Conservation (phyloP, 2,113 vertebrate genomes). For the Melozone crissalis region DNA sequence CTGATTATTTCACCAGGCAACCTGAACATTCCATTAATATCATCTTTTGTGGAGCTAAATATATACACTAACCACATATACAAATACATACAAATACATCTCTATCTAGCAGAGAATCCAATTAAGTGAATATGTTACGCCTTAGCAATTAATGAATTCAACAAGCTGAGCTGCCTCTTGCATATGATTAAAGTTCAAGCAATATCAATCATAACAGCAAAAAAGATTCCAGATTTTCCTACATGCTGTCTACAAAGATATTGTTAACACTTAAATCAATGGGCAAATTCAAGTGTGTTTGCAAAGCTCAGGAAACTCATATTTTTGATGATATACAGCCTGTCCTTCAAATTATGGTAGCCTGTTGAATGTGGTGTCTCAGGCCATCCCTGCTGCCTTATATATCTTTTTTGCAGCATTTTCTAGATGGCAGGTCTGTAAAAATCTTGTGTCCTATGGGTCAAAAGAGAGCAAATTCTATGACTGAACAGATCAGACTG, state of each 20-base stretch:
- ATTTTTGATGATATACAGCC: neutral
- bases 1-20: slow-evolving; percentile 55
- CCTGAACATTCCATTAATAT: slow-evolving; percentile 41
- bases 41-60: slow-evolving; percentile 57
- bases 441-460: neutral
- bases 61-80: slow-evolving; percentile 51
- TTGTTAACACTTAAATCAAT: neutral
- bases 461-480: neutral
- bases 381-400: neutral
- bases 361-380: neutral
- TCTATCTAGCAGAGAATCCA: slow-evolving; percentile 62
- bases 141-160: slow-evolving; percentile 59
- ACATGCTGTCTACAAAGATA: neutral
- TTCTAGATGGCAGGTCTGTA: neutral
- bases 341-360: neutral
- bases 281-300: neutral
- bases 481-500: neutral
- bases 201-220: slow-evolving; percentile 29
- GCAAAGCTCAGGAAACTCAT: neutral
- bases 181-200: slow-evolving; percentile 42
- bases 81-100: slow-evolving; percentile 54
- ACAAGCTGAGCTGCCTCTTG: slow-evolving; percentile 32
- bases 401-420: neutral
- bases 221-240: slow-evolving; percentile 16
- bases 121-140: slow-evolving; percentile 53